Evolutionary conservation across 2,113 vertebrate genomes (phyloP).

Genomic region (Acanthisitta chloris): DNA sequence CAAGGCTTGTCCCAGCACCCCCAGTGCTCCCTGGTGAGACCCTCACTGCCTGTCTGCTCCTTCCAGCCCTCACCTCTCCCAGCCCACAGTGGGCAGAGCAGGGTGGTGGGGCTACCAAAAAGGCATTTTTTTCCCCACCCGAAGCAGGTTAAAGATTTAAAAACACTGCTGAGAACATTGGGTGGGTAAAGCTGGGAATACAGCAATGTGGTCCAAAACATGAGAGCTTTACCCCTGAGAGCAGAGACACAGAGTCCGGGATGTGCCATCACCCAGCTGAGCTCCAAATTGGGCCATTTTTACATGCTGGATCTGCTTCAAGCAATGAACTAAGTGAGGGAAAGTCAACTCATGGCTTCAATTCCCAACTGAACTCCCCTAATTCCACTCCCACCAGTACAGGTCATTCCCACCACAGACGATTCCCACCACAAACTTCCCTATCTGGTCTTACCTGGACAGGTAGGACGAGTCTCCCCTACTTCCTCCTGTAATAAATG

Average conservation of each 20-base stretch:
- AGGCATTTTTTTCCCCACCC: rapidly evolving
- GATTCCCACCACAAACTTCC: background rate
- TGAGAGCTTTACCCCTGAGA: background rate
- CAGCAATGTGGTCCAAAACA: background rate
- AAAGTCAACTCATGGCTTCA: background rate
- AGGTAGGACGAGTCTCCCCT: rapidly evolving
- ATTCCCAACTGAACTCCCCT: background rate
- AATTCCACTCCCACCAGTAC: rapidly evolving
- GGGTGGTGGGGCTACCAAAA: background rate
- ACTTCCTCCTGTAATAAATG: background rate
- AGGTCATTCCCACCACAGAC: rapidly evolving
- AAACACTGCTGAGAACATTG: rapidly evolving
- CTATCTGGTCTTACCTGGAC: background rate
- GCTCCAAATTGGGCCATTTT: background rate
- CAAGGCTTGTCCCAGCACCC: background rate
- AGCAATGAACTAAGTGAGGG: rapidly evolving
- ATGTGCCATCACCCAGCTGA: rapidly evolving
- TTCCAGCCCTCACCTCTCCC: background rate
- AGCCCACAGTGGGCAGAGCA: rapidly evolving
- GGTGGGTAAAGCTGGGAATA: background rate
- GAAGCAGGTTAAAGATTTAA: background rate
- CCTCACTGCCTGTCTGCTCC: background rate
- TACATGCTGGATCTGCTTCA: rapidly evolving
- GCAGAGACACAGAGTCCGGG: background rate
- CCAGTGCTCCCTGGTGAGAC: background rate